phyloP scores from a whole-genome alignment of 2,113 vertebrate species.

The Ranitomeya imitator region DNA sequence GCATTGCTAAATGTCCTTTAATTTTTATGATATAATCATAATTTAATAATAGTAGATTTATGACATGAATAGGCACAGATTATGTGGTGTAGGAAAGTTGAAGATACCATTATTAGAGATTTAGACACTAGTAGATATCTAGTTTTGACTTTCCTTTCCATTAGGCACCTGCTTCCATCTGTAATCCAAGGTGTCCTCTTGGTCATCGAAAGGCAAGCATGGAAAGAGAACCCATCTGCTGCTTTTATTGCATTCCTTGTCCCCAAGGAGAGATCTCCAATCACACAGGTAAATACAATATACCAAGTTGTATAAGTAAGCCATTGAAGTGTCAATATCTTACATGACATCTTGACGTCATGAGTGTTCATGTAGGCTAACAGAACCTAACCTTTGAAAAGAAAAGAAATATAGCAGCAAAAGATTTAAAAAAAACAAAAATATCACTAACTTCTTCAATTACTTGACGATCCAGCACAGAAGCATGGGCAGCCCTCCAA shows the following conservation, averaged over 20 bases:
- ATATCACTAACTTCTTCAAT: no score
- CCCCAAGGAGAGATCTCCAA: conserved; percentile 42
- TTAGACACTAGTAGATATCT: background rate
- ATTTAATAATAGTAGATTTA: no score
- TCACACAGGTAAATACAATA: conserved; percentile 18
- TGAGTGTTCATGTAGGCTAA: background rate
- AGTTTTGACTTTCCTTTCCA: background rate
- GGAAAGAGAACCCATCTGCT: conserved; percentile 1
- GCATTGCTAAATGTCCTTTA: no score
- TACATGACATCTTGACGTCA: background rate
- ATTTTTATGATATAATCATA: no score
- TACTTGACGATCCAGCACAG: no score
- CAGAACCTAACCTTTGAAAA: no score
- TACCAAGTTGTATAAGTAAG: background rate
- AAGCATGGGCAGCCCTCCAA: no score
- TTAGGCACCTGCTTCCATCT: conserved; percentile 30
- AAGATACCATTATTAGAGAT: background rate
- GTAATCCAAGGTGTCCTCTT: conserved; percentile 20
- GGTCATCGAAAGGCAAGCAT: conserved; percentile 6
- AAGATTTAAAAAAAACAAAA: no score
- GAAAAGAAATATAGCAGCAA: no score
- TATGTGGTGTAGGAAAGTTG: no score
- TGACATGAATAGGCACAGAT: no score
- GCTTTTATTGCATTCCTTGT: conserved; percentile 32
- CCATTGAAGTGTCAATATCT: background rate